A percentile compares a stretch with the other conserved stretches of the same genome.
phyloP scores from a whole-genome alignment of 2,888 invertebrate species.

The Drosophila differens region DNA sequence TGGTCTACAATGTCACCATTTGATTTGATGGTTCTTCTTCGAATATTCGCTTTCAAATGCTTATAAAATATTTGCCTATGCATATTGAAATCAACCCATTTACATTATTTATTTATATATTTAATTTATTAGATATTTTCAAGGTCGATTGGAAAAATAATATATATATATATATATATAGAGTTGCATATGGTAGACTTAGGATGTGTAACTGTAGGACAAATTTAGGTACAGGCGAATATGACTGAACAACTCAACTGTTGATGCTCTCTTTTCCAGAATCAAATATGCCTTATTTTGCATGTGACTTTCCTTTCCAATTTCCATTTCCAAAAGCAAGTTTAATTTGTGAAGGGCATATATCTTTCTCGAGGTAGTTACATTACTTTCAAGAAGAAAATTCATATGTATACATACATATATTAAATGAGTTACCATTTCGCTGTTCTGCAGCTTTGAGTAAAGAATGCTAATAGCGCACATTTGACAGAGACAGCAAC shows the following conservation, averaged over 20 bases:
- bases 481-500: slow-evolving; percentile 27
- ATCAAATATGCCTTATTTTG: neutral
- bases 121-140: neutral
- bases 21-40: neutral
- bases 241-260: neutral
- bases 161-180: neutral
- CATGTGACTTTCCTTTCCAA: neutral
- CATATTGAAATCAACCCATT: neutral
- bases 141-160: neutral
- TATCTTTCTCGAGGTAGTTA: neutral
- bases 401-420: slow-evolving; percentile 19
- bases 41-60: neutral
- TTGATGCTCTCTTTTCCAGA: neutral
- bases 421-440: slow-evolving; percentile 42
- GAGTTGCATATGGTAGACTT: neutral
- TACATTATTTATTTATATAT: neutral
- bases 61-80: neutral
- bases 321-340: neutral
- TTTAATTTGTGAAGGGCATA: neutral
- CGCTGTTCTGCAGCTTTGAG: neutral
- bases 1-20: slow-evolving; percentile 1
- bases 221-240: neutral
- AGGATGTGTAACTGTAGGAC: neutral
- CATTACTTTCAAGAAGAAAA: neutral
- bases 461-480: slow-evolving; percentile 33